Percentiles rank a stretch among this genome's conserved stretches.
Conservation (phyloP, 92 coral and sea anemone genomes). For the Porites divaricata region DNA sequence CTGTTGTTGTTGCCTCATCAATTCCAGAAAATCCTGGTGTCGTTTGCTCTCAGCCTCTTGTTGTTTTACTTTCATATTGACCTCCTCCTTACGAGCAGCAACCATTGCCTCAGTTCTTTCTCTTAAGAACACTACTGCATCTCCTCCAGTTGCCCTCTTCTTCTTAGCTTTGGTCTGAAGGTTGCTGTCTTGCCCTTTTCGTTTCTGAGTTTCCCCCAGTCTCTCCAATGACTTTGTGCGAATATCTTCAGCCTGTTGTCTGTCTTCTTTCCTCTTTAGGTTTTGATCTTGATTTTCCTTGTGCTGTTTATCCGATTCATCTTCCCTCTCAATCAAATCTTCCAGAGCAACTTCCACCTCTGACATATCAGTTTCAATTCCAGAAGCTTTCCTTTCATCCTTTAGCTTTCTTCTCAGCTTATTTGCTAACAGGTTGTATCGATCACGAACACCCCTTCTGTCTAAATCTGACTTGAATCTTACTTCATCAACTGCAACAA, state of each 20-base stretch:
- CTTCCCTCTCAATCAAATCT: slow-evolving; percentile 53
- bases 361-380: slow-evolving; percentile 21
- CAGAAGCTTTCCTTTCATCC: too few relatives aligned
- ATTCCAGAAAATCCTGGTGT: too few relatives aligned
- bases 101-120: slow-evolving; percentile 44
- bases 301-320: slow-evolving; percentile 33
- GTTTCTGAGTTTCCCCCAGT: slow-evolving; percentile 37
- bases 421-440: too few relatives aligned
- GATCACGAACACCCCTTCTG: too few relatives aligned
- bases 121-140: slow-evolving; percentile 19
- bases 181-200: slow-evolving; percentile 18
- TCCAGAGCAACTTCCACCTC: slow-evolving; percentile 55
- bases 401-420: too few relatives aligned
- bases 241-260: slow-evolving; percentile 32
- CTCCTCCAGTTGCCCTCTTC: slow-evolving; percentile 31
- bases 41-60: too few relatives aligned
- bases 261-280: slow-evolving; percentile 26
- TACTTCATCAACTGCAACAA: slow-evolving; percentile 23
- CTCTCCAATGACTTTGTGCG: slow-evolving; percentile 24
- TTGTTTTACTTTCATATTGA: background rate
- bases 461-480: slow-evolving; percentile 16
- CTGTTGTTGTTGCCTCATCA: slow-evolving; percentile 13
- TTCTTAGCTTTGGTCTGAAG: too few relatives aligned
- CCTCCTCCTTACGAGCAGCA: slow-evolving; percentile 30
- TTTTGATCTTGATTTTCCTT: slow-evolving; percentile 17